phyloP scores from a whole-genome alignment of 2,797 vertebrate species.

The Orestias chungarensis region DNA sequence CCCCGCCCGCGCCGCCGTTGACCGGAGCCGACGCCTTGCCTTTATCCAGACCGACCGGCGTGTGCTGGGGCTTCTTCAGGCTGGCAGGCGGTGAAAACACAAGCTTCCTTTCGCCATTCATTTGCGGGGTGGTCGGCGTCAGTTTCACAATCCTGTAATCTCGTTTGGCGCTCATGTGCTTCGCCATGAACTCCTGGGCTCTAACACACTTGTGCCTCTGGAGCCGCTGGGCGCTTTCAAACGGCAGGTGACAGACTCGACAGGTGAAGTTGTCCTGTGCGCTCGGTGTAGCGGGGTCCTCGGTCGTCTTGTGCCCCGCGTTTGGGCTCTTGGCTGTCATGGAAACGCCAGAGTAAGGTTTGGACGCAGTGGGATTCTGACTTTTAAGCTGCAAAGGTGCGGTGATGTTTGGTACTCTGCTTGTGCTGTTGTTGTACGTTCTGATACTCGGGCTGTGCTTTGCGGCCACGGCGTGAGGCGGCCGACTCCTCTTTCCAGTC shows the following conservation, averaged over 20 bases:
- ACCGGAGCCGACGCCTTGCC: conserved; percentile 8
- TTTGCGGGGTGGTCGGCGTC: conserved; percentile 20
- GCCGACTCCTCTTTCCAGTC: conserved; percentile 7
- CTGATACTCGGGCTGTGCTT: conserved; percentile 37
- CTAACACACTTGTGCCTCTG: conserved; percentile 76
- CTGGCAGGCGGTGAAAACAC: conserved; percentile 22
- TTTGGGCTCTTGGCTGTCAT: conserved; percentile 3
- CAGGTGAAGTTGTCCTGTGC: conserved; percentile 44
- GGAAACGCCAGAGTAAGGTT: neutral
- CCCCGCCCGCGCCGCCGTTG: conserved; percentile 22
- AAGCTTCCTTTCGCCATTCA: conserved; percentile 51
- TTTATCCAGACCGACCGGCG: conserved; percentile 35
- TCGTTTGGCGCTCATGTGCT: conserved; percentile 44
- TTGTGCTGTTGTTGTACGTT: conserved; percentile 22
- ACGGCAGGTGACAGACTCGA: conserved; percentile 65
- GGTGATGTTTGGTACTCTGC: neutral
- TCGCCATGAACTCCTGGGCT: conserved; percentile 70
- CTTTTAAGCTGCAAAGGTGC: conserved; percentile 18
- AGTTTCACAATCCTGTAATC: conserved; percentile 35
- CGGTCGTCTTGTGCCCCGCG: neutral
- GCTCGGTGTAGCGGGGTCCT: conserved; percentile 7
- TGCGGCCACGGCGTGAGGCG: neutral
- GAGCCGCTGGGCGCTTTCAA: conserved; percentile 63
- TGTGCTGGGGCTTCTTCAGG: conserved; percentile 29
- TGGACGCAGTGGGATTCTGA: conserved; percentile 19